Conservation (phyloP, 2,113 vertebrate genomes). For the Sakesphorus luctuosus region DNA sequence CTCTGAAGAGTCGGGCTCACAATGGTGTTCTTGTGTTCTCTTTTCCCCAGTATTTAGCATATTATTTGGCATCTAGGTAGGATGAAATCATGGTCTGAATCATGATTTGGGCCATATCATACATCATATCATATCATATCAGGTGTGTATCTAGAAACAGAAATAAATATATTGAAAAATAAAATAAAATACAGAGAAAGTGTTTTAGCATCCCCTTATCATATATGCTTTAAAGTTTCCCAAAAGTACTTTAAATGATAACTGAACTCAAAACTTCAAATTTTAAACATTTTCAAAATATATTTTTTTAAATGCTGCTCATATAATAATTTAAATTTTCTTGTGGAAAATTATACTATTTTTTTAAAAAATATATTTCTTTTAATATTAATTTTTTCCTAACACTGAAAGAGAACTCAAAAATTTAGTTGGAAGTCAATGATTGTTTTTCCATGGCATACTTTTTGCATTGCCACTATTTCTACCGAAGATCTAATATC, state of each 20-base stretch:
- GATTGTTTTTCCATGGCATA: not conserved
- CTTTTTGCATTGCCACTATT: not conserved
- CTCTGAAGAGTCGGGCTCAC: not conserved
- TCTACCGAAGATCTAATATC: not conserved
- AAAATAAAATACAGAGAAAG: not conserved
- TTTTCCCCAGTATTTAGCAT: not conserved
- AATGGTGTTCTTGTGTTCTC: not conserved
- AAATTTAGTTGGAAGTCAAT: not conserved
- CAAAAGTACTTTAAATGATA: not conserved
- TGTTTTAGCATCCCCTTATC: not conserved
- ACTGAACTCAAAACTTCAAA: not conserved
- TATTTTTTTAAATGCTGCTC: rapidly evolving
- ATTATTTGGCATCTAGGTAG: not conserved
- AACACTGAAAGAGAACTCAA: not conserved
- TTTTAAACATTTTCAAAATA: not conserved
- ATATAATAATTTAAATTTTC: not conserved
- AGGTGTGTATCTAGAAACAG: not conserved
- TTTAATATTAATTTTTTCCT: not conserved
- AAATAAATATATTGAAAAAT: not conserved
- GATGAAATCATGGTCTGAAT: not conserved
- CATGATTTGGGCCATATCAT: not conserved
- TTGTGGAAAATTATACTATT: not conserved
- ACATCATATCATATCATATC: not conserved
- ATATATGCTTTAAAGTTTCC: not conserved
- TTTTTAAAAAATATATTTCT: not conserved